Percentiles rank a stretch among this genome's conserved stretches.
These are phyloP conservation scores for Eremobia ochroleuca DNA, from an alignment of 2,888 invertebrate species.

Conservation along the genomic window DNA sequence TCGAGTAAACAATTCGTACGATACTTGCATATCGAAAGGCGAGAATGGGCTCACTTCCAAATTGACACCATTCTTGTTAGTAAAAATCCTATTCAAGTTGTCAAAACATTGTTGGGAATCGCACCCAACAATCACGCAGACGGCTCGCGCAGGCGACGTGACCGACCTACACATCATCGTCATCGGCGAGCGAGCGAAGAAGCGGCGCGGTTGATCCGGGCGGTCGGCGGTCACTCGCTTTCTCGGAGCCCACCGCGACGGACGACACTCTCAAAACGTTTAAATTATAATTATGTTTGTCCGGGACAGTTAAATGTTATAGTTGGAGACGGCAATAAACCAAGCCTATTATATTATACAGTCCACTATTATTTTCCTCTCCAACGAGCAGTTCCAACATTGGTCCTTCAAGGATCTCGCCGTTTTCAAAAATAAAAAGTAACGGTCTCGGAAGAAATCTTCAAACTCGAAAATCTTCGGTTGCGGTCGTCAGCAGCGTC, in stretches of 20 bases:
- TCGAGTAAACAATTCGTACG: neutral
- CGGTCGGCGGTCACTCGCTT: too few species aligned
- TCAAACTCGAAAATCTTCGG: neutral
- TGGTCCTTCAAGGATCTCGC: slow-evolving; percentile 2
- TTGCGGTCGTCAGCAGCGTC: neutral
- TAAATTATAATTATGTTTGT: neutral
- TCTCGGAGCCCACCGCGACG: too few species aligned
- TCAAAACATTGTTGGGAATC: neutral
- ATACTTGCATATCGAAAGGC: neutral
- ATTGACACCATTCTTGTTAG: neutral
- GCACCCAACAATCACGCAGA: neutral
- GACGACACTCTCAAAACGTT: too few species aligned
- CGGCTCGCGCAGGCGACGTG: neutral
- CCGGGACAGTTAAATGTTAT: neutral
- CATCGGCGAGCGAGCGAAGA: neutral
- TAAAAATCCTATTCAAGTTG: neutral
- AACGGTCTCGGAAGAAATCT: neutral
- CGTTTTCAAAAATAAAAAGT: neutral
- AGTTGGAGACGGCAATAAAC: neutral
- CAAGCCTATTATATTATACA: neutral
- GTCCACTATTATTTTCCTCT: neutral
- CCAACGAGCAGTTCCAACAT: neutral
- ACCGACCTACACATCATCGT: neutral
- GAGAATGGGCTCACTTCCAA: neutral
- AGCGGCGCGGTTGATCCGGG: neutral